Percentiles rank a stretch among this genome's conserved stretches.
These are phyloP conservation scores for Erythrocercus mccallii DNA, from an alignment of 2,113 vertebrate genomes.

Conservation along the genomic window DNA sequence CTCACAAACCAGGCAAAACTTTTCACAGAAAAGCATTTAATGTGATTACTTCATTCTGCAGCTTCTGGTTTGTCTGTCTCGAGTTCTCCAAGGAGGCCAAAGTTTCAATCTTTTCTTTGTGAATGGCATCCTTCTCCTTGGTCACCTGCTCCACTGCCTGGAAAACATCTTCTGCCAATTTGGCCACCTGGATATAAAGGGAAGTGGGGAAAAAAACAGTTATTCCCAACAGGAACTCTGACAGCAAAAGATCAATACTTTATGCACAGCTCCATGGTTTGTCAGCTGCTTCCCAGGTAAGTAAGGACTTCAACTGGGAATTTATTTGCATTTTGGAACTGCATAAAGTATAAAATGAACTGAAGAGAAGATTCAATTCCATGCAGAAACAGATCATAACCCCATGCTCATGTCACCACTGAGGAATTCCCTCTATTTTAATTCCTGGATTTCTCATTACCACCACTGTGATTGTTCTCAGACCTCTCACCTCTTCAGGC, in stretches of 20 bases:
- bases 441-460: neutral
- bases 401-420: neutral
- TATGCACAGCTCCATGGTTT: neutral
- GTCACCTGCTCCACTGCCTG: constrained; percentile 82
- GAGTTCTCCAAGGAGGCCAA: constrained; percentile 77
- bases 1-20: neutral
- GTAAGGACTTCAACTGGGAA: neutral
- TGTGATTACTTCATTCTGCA: constrained; percentile 82
- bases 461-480: neutral
- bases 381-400: neutral
- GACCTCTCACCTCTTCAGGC: neutral
- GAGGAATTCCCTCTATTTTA: neutral
- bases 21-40: neutral
- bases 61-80: constrained; percentile 75
- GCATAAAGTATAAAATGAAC: neutral
- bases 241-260: neutral
- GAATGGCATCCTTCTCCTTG: constrained; percentile 72
- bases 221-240: neutral
- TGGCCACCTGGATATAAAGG: constrained; percentile 69
- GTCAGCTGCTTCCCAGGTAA: neutral
- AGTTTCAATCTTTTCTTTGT: constrained; percentile 77
- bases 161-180: constrained; percentile 77
- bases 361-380: neutral
- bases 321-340: neutral
- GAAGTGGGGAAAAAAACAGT: neutral